phyloP scores from a whole-genome alignment of 2,888 invertebrate species.

The Pasiphila rectangulata region DNA sequence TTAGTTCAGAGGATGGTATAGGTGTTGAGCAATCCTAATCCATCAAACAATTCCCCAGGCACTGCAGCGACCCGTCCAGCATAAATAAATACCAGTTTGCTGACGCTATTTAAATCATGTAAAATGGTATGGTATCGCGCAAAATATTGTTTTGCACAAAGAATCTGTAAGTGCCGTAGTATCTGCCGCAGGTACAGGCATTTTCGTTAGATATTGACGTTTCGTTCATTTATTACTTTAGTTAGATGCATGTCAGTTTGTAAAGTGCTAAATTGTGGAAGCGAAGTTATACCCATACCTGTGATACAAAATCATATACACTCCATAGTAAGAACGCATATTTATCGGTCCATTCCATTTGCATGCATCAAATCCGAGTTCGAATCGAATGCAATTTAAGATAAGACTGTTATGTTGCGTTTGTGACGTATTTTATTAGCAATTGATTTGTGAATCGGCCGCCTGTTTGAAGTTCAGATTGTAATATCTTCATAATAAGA shows the following conservation, averaged over 20 bases:
- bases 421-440: constrained; percentile 4
- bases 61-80: too few species aligned
- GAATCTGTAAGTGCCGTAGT: neutral
- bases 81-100: too few species aligned
- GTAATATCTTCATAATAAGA: neutral
- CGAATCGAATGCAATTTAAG: constrained; percentile 1
- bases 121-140: too few species aligned
- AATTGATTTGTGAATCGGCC: constrained; percentile 2
- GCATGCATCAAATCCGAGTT: constrained; percentile 5
- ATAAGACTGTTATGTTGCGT: neutral
- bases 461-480: constrained; percentile 4
- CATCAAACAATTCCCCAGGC: too few species aligned
- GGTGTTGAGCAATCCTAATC: too few species aligned
- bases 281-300: too few species aligned
- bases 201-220: too few species aligned
- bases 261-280: too few species aligned
- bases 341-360: neutral
- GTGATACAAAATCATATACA: neutral
- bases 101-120: neutral
- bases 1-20: too few species aligned
- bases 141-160: neutral
- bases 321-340: neutral
- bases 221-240: too few species aligned
- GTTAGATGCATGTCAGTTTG: too few species aligned
- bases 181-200: too few species aligned